phyloP scores from a whole-genome alignment of 2,888 invertebrate genomes.

The Meloe dianella region DNA sequence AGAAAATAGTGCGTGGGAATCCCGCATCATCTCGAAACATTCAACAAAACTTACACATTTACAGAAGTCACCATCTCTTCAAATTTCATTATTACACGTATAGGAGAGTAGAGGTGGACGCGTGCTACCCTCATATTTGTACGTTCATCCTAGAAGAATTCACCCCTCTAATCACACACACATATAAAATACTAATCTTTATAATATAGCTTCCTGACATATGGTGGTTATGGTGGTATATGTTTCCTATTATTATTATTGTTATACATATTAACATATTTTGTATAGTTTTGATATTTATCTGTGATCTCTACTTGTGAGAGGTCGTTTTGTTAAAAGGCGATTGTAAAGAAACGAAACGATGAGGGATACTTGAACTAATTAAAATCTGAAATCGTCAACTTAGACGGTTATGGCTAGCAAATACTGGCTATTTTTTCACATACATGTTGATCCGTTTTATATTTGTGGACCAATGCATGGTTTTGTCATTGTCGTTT shows the following conservation, averaged over 20 bases:
- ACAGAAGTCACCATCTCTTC: slow-evolving; percentile 9
- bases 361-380: background rate
- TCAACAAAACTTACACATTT: slow-evolving; percentile 17
- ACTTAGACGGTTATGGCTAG: background rate
- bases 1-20: slow-evolving; percentile 41
- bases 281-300: background rate
- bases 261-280: slow-evolving; percentile 2
- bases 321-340: background rate
- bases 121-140: slow-evolving; percentile 33
- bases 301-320: background rate
- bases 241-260: slow-evolving; percentile 35
- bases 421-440: background rate
- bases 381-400: background rate
- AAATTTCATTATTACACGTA: background rate
- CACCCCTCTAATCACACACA: slow-evolving; percentile 21
- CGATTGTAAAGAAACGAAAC: background rate
- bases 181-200: slow-evolving; percentile 20
- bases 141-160: background rate
- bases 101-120: slow-evolving; percentile 17
- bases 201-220: slow-evolving; percentile 36
- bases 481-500: background rate
- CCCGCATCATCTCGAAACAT: slow-evolving; percentile 41
- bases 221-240: slow-evolving; percentile 50
- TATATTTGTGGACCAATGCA: background rate
- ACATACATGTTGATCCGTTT: background rate